These are phyloP conservation scores for Drosophila tristis DNA, from an alignment of 1,140 invertebrate genomes.

Conservation along the genomic window DNA sequence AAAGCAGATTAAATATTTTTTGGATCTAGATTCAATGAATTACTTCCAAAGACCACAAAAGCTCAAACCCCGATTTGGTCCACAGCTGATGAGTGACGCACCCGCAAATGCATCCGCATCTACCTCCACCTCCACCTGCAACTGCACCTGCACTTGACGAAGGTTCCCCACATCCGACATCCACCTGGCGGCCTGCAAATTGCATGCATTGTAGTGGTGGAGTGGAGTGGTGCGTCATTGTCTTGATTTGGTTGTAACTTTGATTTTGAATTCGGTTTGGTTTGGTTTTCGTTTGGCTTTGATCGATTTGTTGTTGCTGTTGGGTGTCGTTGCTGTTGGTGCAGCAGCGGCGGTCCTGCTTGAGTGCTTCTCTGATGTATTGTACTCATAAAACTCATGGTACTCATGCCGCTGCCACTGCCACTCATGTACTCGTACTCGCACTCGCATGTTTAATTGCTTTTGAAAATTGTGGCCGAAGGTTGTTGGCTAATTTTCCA, in stretches of 20 bases:
- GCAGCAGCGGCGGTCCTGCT: constrained; percentile 64
- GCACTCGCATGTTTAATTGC: constrained; percentile 56
- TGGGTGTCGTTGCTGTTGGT: constrained; percentile 26
- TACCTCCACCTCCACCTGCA: constrained; percentile 17
- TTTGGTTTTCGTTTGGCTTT: not conserved
- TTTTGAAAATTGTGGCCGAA: constrained; percentile 65
- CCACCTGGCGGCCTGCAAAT: constrained; percentile 42
- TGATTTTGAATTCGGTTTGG: constrained; percentile 3
- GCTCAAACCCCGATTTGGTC: too few species aligned
- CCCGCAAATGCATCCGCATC: constrained; percentile 4
- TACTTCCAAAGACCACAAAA: too few species aligned
- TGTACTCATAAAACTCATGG: not conserved
- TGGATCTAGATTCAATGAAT: too few species aligned
- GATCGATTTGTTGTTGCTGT: constrained; percentile 4
- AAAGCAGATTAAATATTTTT: too few species aligned
- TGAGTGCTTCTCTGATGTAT: constrained; percentile 51
- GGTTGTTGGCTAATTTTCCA: constrained; percentile 65
- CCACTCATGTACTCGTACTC: constrained; percentile 15
- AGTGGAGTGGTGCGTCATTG: constrained; percentile 33
- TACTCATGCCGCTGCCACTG: too few species aligned
- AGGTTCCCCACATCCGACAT: constrained; percentile 15
- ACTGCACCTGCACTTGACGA: constrained; percentile 43
- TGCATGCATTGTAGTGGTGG: not conserved
- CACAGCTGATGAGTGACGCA: constrained; percentile 3
- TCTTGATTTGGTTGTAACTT: constrained; percentile 2